Evolutionary conservation across 2,113 vertebrate species (phyloP), one percentile per base, ranked within the genome.

Genomic region (Salvelinus sp.): DNA sequence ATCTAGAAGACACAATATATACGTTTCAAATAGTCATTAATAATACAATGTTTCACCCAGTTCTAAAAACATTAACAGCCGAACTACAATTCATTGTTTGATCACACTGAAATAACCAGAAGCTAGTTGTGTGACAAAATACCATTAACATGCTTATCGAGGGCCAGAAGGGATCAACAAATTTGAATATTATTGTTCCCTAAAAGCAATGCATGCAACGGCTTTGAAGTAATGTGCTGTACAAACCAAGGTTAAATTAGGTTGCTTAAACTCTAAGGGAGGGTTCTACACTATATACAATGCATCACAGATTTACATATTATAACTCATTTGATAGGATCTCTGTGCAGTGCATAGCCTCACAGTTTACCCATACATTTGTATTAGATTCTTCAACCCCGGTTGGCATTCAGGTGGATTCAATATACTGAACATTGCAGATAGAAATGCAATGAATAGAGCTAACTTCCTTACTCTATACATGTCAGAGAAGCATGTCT

Each of bases 71-170:
- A 14, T 86, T 86, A 81, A 85, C 82, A 72, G 82, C 76, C 63
- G 63, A 76, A 63, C 57, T 66, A 78, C 80, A 81, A 70, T 77
- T 86, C 75, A 86, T 88, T 82, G 82, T 87, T 87, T 88, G 83
- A 90, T 76, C 81, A 84, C 76, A 81, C 83, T 75, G 84, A 72
- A 70, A 77, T 87, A 82, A 87, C 90, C 85, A 79, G 74, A 75
- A 83, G 85, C 83, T 82, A 84, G 85, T 85, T 85, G 74, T 83
- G 84, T 82, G 82, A 87, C 79, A 88, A 86, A 44, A 91, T 80
- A 85, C 84, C 81, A 88, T 83, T 83, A 85, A 89, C 85, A 88
- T 89, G 83, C 84, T 88, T 86, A 90, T 88, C 82, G 86, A 87
- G 83, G 79, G 79, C 86, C 77, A 81, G 88, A 85, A 86, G 80